These are phyloP conservation scores for Sesamia inferens DNA, from an alignment of 2,888 invertebrate species.

Conservation along the genomic window DNA sequence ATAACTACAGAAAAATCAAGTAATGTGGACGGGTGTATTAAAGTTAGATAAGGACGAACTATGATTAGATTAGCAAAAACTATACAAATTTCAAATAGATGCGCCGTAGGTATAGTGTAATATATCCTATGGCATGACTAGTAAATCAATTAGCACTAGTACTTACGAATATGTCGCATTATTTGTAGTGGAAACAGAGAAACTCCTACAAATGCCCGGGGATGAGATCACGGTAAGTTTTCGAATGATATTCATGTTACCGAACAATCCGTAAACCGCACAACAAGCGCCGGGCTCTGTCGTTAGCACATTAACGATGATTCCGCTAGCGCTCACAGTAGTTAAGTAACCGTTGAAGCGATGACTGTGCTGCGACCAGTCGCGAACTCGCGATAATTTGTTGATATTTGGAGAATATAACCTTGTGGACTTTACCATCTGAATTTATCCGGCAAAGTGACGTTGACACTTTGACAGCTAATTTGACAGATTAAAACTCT, in stretches of 20 bases:
- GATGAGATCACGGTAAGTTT: conserved; percentile 65
- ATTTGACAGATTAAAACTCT: background rate
- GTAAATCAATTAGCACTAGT: conserved; percentile 37
- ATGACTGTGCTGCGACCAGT: conserved; percentile 28
- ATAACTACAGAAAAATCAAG: background rate
- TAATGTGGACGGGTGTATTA: conserved; percentile 1
- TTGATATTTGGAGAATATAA: conserved; percentile 44
- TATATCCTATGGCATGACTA: background rate
- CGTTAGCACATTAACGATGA: conserved; percentile 47
- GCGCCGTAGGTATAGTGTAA: background rate
- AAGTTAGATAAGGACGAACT: conserved; percentile 14
- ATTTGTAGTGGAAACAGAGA: conserved; percentile 76
- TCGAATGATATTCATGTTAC: conserved; percentile 77
- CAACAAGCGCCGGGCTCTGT: conserved; percentile 31
- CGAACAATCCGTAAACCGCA: conserved; percentile 20
- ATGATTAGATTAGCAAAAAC: conserved; percentile 42
- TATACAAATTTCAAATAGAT: conserved; percentile 3
- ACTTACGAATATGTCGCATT: conserved; percentile 83
- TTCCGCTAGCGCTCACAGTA: conserved; percentile 1
- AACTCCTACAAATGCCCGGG: conserved; percentile 70
- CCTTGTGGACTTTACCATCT: conserved; percentile 33
- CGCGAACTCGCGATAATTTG: conserved; percentile 43
- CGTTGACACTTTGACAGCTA: conserved; percentile 25
- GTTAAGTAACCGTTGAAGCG: conserved; percentile 12
- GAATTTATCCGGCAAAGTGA: conserved; percentile 11